phyloP scores from a whole-genome alignment of 2,797 vertebrate genomes.

The Crenuchus spilurus region DNA sequence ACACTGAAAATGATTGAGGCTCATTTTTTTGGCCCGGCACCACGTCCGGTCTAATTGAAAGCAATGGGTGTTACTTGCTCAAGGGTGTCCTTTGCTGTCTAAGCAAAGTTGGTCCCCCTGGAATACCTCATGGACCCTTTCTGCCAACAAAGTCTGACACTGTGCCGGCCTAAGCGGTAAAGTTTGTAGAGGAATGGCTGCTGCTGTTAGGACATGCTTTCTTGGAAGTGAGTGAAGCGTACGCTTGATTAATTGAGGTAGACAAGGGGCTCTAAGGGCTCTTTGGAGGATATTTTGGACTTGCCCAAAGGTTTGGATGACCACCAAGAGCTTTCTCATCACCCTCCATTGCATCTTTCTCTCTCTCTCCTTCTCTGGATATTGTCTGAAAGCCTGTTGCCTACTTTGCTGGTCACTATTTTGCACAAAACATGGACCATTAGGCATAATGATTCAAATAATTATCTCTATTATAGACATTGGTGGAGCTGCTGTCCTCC shows the following conservation, averaged over 20 bases:
- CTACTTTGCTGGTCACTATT: not conserved
- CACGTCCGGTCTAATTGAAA: conserved; percentile 1
- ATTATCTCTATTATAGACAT: not conserved
- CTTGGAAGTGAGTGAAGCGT: conserved; percentile 13
- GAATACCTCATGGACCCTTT: not conserved
- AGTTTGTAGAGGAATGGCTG: conserved; percentile 3
- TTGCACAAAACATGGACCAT: not conserved
- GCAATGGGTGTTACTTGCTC: conserved; percentile 13
- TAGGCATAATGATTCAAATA: not conserved
- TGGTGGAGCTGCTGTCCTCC: not conserved
- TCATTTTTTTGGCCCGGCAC: conserved; percentile 9
- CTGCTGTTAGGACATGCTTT: not conserved
- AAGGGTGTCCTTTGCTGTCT: conserved; percentile 1
- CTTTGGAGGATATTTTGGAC: conserved; percentile 15
- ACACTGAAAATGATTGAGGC: conserved; percentile 8
- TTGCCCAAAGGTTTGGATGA: conserved; percentile 3
- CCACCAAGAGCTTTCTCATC: conserved; percentile 18
- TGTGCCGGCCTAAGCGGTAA: not conserved
- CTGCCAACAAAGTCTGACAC: conserved; percentile 2
- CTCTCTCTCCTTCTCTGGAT: not conserved
- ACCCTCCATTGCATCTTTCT: not conserved
- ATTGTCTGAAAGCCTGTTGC: not conserved
- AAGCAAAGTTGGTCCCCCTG: not conserved
- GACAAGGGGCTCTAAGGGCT: conserved; percentile 19
- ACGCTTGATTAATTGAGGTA: conserved; percentile 8